Conservation (phyloP, 2,888 invertebrate species). For the Sesia apiformis region DNA sequence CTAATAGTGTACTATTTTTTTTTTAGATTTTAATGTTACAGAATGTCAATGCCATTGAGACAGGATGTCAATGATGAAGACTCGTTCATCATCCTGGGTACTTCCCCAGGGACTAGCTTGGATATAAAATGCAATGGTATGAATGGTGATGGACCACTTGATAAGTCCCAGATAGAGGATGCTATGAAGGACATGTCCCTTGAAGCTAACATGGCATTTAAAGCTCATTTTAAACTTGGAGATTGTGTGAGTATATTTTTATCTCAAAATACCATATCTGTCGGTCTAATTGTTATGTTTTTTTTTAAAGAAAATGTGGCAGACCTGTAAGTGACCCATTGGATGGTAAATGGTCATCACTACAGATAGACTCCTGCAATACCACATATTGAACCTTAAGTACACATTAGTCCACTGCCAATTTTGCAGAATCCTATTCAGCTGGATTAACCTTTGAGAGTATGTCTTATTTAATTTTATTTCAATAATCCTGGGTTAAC, state of each 20-base stretch:
- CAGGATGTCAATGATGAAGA: slow-evolving; percentile 50
- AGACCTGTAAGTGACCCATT: no score
- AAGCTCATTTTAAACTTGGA: slow-evolving; percentile 54
- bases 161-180: slow-evolving; percentile 46
- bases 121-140: slow-evolving; percentile 41
- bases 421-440: no score
- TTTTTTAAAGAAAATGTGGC: not conserved
- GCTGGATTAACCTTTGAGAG: no score
- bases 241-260: slow-evolving; percentile 44
- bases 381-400: no score
- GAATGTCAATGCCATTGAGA: slow-evolving; percentile 15
- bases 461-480: no score
- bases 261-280: no score
- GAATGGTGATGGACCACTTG: slow-evolving; percentile 22
- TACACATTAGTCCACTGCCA: no score
- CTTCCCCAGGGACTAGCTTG: slow-evolving; percentile 54
- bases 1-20: not conserved
- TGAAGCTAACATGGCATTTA: slow-evolving; percentile 54
- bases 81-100: slow-evolving; percentile 61
- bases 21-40: not conserved
- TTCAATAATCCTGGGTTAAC: no score
- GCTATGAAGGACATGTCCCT: slow-evolving; percentile 50
- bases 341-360: no score
- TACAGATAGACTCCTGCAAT: no score
- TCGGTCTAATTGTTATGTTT: no score